Percentiles rank a stretch among this genome's conserved stretches.
phyloP scores from a whole-genome alignment of 2,113 vertebrate genomes.

The Tichodroma muraria region DNA sequence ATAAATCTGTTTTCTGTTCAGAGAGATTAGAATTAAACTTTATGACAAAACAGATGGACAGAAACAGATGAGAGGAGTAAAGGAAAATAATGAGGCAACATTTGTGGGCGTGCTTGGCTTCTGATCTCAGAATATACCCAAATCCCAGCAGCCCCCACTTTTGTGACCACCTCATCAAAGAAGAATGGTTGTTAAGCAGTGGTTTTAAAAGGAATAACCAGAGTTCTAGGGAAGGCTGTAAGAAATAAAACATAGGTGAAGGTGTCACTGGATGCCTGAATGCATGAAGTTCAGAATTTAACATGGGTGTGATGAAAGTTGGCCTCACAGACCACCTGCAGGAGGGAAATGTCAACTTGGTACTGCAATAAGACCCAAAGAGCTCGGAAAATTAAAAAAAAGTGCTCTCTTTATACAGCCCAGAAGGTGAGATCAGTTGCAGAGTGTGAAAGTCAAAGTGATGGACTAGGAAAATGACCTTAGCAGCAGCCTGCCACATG shows the following conservation, averaged over 20 bases:
- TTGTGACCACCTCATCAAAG: neutral
- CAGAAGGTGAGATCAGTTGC: neutral
- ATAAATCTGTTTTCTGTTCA: neutral
- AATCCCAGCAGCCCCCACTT: neutral
- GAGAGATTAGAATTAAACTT: neutral
- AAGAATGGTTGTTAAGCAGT: neutral
- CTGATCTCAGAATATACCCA: neutral
- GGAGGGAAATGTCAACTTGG: neutral
- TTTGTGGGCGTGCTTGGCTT: constrained; percentile 21
- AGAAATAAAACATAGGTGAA: neutral
- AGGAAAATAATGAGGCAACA: neutral
- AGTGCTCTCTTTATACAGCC: neutral
- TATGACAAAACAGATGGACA: constrained; percentile 31
- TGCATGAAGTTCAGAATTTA: neutral
- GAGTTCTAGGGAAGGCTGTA: neutral
- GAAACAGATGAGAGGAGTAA: constrained; percentile 37
- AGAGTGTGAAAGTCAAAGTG: constrained; percentile 1
- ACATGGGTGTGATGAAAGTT: neutral
- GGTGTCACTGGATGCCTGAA: neutral
- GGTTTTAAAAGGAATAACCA: neutral
- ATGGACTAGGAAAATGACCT: neutral
- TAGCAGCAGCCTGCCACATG: neutral
- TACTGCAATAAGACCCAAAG: neutral
- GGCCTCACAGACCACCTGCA: neutral
- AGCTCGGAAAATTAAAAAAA: neutral